phyloP scores from a whole-genome alignment of 2,888 invertebrate species.

The Iselma pallidipennis region DNA sequence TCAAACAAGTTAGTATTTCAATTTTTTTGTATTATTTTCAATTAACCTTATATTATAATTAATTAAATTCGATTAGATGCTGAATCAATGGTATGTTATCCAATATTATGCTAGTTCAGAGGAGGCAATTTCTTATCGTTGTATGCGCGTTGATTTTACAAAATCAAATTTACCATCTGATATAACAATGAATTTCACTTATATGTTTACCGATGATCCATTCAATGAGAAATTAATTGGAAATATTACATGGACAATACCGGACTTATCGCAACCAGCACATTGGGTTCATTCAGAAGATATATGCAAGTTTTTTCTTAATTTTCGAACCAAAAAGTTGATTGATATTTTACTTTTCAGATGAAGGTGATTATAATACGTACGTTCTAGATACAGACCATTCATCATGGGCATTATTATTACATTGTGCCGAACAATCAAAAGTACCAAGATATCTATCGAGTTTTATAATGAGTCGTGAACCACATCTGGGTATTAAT shows the following conservation, averaged over 20 bases:
- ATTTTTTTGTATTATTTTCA: conserved; percentile 8
- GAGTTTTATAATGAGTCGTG: conserved; percentile 77
- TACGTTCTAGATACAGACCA: conserved; percentile 86
- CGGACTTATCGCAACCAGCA: conserved; percentile 71
- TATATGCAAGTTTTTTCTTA: conserved; percentile 64
- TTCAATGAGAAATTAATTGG: conserved; percentile 77
- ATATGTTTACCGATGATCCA: conserved; percentile 84
- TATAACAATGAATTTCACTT: conserved; percentile 88
- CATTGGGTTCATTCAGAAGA: conserved; percentile 88
- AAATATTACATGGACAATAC: conserved; percentile 86
- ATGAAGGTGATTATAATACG: conserved; percentile 87
- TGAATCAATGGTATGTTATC: conserved; percentile 84
- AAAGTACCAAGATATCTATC: conserved; percentile 79
- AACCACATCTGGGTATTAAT: conserved; percentile 64
- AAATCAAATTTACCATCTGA: conserved; percentile 61
- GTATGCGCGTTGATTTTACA: conserved; percentile 78
- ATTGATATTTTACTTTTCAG: conserved; percentile 56
- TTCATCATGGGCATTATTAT: conserved; percentile 77
- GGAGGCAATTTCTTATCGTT: conserved; percentile 82
- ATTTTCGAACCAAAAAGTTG: conserved; percentile 1
- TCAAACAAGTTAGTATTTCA: conserved; percentile 64
- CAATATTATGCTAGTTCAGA: conserved; percentile 90
- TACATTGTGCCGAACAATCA: conserved; percentile 85
- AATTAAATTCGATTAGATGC: conserved; percentile 60
- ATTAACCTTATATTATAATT: conserved; percentile 7